Percentiles rank a stretch among this genome's conserved stretches.
phyloP scores from a whole-genome alignment of 2,113 vertebrate genomes.

The Hucho hucho region DNA sequence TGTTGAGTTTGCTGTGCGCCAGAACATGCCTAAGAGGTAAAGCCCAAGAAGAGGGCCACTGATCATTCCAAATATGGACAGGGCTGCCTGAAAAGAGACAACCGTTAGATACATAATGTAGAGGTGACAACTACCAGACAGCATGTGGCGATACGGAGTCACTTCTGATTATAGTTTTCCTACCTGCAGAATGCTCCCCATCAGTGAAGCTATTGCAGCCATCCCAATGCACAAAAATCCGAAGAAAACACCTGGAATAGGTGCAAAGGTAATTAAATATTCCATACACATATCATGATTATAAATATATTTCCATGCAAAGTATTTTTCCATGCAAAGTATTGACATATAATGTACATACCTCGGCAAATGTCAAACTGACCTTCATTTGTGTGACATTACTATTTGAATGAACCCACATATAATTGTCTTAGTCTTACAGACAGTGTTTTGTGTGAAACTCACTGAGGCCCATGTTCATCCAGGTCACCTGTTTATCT shows the following conservation, averaged over 20 bases:
- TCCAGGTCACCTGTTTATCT: conserved; percentile 74
- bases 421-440: no score
- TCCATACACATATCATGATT: no score
- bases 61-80: conserved; percentile 94
- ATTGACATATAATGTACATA: not conserved
- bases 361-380: not conserved
- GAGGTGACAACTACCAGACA: conserved; percentile 7
- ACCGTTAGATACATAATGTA: not conserved
- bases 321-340: not conserved
- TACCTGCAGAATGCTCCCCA: conserved; percentile 92
- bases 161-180: not conserved
- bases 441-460: conserved; percentile 15
- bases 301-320: no score
- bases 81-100: conserved; percentile 77
- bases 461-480: conserved; percentile 90
- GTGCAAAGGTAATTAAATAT: not conserved
- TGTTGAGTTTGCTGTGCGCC: conserved; percentile 81
- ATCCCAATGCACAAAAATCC: conserved; percentile 90
- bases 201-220: conserved; percentile 86
- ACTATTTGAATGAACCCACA: no score
- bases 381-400: not conserved
- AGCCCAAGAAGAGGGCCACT: conserved; percentile 92
- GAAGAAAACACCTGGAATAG: conserved; percentile 63
- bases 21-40: conserved; percentile 89
- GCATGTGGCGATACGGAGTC: conserved; percentile 18